Evolutionary conservation across 2,888 invertebrate species (phyloP).

Genomic region (Agrotis puta): DNA sequence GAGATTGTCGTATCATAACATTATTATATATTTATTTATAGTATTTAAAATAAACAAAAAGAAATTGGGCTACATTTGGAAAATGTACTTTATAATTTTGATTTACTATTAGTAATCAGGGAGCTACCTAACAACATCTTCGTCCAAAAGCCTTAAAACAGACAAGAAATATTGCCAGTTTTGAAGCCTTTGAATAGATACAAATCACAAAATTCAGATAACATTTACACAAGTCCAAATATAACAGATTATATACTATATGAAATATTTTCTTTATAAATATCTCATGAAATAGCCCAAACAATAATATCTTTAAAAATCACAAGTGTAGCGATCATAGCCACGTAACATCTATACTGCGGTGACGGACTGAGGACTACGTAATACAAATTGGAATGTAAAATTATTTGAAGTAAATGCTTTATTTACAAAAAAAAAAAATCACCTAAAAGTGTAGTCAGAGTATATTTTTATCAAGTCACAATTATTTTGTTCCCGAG

Average conservation of each 20-base stretch:
- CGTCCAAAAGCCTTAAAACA: constrained; percentile 6
- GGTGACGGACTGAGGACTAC: constrained; percentile 77
- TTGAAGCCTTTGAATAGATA: not conserved
- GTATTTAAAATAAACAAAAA: constrained; percentile 28
- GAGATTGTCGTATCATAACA: constrained; percentile 57
- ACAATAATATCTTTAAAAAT: constrained; percentile 16
- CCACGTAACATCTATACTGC: constrained; percentile 48
- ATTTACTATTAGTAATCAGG: constrained; percentile 16
- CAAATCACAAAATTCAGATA: constrained; percentile 31
- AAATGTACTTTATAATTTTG: constrained; percentile 45
- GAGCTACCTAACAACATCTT: constrained; percentile 6
- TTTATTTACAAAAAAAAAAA: constrained; percentile 74
- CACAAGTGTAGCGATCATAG: constrained; percentile 59
- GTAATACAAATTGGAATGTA: constrained; percentile 84
- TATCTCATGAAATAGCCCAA: constrained; percentile 28
- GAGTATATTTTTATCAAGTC: constrained; percentile 75
- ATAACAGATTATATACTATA: constrained; percentile 1
- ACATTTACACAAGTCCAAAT: constrained; percentile 14
- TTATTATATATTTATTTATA: constrained; percentile 42
- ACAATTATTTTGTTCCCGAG: constrained; percentile 82
- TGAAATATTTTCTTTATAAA: not conserved
- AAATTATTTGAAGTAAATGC: constrained; percentile 81
- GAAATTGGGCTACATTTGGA: constrained; percentile 41
- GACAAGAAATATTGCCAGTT: not conserved
- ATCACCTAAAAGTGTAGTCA: constrained; percentile 68